Evolutionary conservation across 2,888 invertebrate species (phyloP).

Genomic region (Muschampia staudingeri): DNA sequence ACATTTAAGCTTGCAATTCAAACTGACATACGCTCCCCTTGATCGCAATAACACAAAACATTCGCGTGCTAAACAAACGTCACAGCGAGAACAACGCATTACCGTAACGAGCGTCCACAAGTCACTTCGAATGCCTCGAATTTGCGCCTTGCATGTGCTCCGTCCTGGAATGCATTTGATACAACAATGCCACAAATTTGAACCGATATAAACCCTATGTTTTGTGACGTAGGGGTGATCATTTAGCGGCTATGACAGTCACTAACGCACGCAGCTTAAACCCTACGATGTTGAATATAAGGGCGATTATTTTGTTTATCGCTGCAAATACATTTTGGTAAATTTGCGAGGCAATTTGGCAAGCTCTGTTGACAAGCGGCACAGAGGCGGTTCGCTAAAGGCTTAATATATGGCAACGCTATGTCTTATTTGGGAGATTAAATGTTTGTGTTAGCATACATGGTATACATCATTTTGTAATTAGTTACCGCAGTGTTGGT

Average conservation of each 20-base stretch:
- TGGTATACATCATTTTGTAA: slow-evolving; percentile 49
- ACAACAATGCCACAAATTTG: slow-evolving; percentile 24
- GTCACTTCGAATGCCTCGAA: slow-evolving; percentile 64
- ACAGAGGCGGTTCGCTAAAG: slow-evolving; percentile 70
- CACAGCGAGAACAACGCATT: slow-evolving; percentile 53
- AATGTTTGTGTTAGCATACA: slow-evolving; percentile 44
- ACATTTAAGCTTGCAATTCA: not conserved
- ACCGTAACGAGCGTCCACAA: slow-evolving; percentile 65
- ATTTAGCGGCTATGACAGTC: slow-evolving; percentile 31
- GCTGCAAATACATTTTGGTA: slow-evolving; percentile 33
- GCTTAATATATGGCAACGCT: slow-evolving; percentile 53
- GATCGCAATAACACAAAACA: slow-evolving; percentile 12
- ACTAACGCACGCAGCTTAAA: slow-evolving; percentile 14
- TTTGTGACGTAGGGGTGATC: slow-evolving; percentile 32
- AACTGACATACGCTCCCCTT: slow-evolving; percentile 5
- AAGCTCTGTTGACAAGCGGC: slow-evolving; percentile 74
- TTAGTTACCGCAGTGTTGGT: slow-evolving; percentile 36
- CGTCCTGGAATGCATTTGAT: slow-evolving; percentile 51
- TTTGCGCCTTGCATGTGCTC: slow-evolving; percentile 65
- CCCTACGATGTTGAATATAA: slow-evolving; percentile 8
- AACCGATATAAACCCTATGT: slow-evolving; percentile 36
- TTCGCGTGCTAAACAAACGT: slow-evolving; percentile 33
- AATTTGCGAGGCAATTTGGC: slow-evolving; percentile 78
- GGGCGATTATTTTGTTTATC: slow-evolving; percentile 31
- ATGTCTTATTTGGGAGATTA: slow-evolving; percentile 63